Evolutionary conservation across 2,113 vertebrate species (phyloP), one percentile per base, ranked within the genome.

Genomic region (Cardinalis cardinalis): DNA sequence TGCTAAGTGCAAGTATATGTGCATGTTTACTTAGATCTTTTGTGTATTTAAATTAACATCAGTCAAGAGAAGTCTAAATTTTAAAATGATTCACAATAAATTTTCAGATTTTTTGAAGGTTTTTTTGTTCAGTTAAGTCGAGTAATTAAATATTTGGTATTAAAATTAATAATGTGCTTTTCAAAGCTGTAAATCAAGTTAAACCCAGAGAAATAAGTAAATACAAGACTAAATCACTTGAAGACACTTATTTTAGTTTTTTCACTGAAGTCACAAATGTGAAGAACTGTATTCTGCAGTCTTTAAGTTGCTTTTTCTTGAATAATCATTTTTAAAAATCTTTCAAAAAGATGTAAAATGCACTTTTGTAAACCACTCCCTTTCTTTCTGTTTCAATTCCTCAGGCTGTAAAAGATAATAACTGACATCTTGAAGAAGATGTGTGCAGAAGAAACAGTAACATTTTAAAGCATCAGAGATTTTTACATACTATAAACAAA

Each of bases 111-210:
- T 92, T 87, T 28, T 7, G 3, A 38, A 40, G 3, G 2, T 13
- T 63, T 56, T 46, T 66, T 85, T 51, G 3, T 43, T 70, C 4
- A 43, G 20, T 43, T 2, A 0, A 41, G 1, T 48, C 1, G 0
- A 36, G 1, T 41, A 8, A 44, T 49, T 9, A 74, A 81, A 5
- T 31, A 64, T 46, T 87, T 34, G 7, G 4, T 56, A 14, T 61
- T 74, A 51, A 69, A 48, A 77, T 40, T 81, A 73, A 40, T 29
- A 70, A 40, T 26, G 5, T 56, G 2, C 18, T 74, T 60, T 65
- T 72, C 21, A 61, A 73, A 84, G 18, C 21, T 56, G 3, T 12
- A 24, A 87, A 79, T 11, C 7, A 38, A 38, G 28, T 29, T 44
- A 66, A 72, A 69, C 0, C 1, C 13, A 32, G 16, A 70, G 38